Conservation (phyloP, 92 coral and sea anemone genomes). For the Isaurus tuberculatus region DNA sequence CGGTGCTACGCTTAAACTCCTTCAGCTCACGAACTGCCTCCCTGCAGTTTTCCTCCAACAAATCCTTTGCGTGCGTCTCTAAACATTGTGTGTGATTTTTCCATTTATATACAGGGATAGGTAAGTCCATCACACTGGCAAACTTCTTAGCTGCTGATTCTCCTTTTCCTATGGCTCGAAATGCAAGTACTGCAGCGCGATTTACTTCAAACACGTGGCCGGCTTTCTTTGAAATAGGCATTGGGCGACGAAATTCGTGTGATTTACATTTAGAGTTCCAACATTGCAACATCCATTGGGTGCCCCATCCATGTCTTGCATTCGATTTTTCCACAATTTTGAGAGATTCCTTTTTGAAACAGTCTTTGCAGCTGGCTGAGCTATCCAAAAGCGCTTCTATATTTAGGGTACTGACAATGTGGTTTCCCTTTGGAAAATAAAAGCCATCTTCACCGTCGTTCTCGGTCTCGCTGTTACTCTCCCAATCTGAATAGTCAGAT, state of each 20-base stretch:
- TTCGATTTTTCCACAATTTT: slow-evolving; percentile 29
- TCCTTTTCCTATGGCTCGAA: slow-evolving; percentile 48
- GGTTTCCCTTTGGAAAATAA: slow-evolving; percentile 35
- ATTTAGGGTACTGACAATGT: slow-evolving; percentile 14
- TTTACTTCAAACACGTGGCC: slow-evolving; percentile 35
- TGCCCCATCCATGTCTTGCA: slow-evolving; percentile 46
- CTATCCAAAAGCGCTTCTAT: slow-evolving; percentile 35
- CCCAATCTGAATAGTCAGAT: slow-evolving; percentile 19
- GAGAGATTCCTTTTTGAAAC: slow-evolving; percentile 25
- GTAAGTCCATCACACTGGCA: slow-evolving; percentile 47
- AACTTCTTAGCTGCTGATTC: slow-evolving; percentile 45
- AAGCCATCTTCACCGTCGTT: slow-evolving; percentile 24
- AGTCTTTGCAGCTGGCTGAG: slow-evolving; percentile 37
- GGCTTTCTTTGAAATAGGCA: slow-evolving; percentile 38
- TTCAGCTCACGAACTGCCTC: slow-evolving; percentile 31
- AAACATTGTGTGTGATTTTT: slow-evolving; percentile 24
- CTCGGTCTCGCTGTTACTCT: slow-evolving; percentile 14
- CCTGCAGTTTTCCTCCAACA: slow-evolving; percentile 43
- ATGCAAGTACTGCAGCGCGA: slow-evolving; percentile 44
- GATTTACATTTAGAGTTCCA: slow-evolving; percentile 30
- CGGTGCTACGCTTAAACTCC: slow-evolving; percentile 16
- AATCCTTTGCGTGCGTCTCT: slow-evolving; percentile 26
- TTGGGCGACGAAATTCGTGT: slow-evolving; percentile 16
- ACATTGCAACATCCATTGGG: slow-evolving; percentile 36
- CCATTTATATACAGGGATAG: slow-evolving; percentile 39